phyloP scores from a whole-genome alignment of 2,888 invertebrate genomes.

The Eupeodes luniger region DNA sequence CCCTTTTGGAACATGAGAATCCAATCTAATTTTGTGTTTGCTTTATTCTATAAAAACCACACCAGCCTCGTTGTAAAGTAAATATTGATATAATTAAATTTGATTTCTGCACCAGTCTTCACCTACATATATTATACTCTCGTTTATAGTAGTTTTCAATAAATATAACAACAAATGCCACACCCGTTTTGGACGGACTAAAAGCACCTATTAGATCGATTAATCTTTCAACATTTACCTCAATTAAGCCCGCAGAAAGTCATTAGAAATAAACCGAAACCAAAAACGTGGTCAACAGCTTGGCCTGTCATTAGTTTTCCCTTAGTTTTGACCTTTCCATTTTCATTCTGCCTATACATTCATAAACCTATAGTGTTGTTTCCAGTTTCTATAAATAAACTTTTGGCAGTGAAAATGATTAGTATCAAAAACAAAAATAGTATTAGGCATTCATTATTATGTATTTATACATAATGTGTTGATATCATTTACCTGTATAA shows the following conservation, averaged over 20 bases:
- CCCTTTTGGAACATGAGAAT: too few species aligned
- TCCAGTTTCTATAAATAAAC: neutral
- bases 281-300: slow-evolving; percentile 21
- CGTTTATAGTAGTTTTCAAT: neutral
- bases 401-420: slow-evolving; percentile 4
- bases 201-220: slow-evolving; percentile 36
- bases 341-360: too few species aligned
- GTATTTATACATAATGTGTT: neutral
- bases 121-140: too few species aligned
- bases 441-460: neutral
- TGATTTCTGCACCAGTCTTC: neutral
- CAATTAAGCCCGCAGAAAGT: slow-evolving; percentile 40
- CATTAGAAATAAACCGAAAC: slow-evolving; percentile 22
- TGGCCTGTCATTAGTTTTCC: neutral
- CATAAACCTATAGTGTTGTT: too few species aligned
- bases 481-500: slow-evolving; percentile 3
- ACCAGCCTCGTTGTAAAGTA: too few species aligned
- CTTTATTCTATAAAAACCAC: too few species aligned
- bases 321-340: neutral
- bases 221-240: slow-evolving; percentile 50
- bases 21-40: too few species aligned
- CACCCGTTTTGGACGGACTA: slow-evolving; percentile 2
- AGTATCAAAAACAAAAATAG: slow-evolving; percentile 2
- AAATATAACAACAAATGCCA: neutral
- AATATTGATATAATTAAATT: neutral